Base-by-base conservation (phyloP, 2,797 vertebrate species). In the Argentina silus region DNA sequence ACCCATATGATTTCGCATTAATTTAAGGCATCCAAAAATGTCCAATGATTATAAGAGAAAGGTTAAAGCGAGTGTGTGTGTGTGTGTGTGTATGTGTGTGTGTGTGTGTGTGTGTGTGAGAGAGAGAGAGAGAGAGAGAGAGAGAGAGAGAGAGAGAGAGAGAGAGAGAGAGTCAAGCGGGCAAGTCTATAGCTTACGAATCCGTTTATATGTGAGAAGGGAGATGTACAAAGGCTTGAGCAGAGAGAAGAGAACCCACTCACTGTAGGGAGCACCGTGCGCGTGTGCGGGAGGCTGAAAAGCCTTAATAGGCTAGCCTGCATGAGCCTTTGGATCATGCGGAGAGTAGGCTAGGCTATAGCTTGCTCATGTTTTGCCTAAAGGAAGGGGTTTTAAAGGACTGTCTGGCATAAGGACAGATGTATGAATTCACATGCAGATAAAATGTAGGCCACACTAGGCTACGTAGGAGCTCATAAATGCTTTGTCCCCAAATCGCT, bases 61-160 rank as follows among this genome's bases (percentile, higher is more conserved):
- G 27, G 27, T 36, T 36, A 36, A 36, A 36, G 27, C 27, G 27
- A 36, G 27, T 36, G 47, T 9, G 6, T 47, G 45, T 47, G 11
- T 21, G 63, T 66, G 45, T 66, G 45, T 66, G 61, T 64, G 42
- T 64, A n/a, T 44, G 61, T 44, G 61, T 66, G 43, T 65, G 63
- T 47, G 44, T 66, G 64, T 48, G 45, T 66, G 45, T 23, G 45
- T 15, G 64, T 27, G 53, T 56, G 53, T n/a, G 56, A 57, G 19
- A 57, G 56, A 23, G 7, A 23, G 19, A 57, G 9, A 21, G 56
- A 10, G 19, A 59, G 21, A 55, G 51, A 55, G 12, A 14, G 51
- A 15, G 51, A 55, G 51, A 57, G 56, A 57, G 19, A 57, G 56
- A 23, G 7, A 23, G 19, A 57, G 9, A 21, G 56, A 10, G 19